Evolutionary conservation across 2,888 invertebrate genomes (phyloP).

Genomic region (Coleophora flavipennella): DNA sequence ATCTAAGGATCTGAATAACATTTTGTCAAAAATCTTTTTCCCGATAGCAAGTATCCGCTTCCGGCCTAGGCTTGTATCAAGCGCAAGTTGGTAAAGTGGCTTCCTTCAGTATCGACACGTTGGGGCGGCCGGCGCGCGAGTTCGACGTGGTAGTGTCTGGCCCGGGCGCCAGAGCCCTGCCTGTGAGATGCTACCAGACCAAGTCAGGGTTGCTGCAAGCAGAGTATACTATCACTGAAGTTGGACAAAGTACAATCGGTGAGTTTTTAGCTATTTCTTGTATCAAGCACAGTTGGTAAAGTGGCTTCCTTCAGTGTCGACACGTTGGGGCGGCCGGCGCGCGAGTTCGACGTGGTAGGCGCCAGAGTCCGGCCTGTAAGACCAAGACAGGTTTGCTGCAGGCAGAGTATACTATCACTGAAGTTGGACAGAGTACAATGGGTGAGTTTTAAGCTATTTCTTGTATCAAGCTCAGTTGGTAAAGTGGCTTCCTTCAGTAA

Average conservation of each 20-base stretch:
- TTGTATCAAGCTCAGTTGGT: constrained; percentile 89
- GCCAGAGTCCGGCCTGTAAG: constrained; percentile 88
- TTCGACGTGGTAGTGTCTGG: constrained; percentile 93
- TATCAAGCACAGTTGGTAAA: constrained; percentile 89
- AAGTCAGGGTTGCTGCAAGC: constrained; percentile 96
- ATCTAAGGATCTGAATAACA: too few species aligned
- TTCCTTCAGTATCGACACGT: constrained; percentile 90
- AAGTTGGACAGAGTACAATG: constrained; percentile 78
- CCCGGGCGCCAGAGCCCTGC: constrained; percentile 84
- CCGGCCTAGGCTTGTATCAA: constrained; percentile 88
- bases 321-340: constrained; percentile 85
- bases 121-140: constrained; percentile 87
- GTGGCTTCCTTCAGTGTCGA: constrained; percentile 91
- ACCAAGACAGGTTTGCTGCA: constrained; percentile 96
- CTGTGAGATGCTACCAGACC: constrained; percentile 95
- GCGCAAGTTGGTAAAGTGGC: constrained; percentile 86
- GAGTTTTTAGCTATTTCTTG: too few species aligned
- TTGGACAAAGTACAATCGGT: constrained; percentile 80
- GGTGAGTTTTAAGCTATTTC: too few species aligned
- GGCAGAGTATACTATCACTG: constrained; percentile 92
- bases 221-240: constrained; percentile 89
- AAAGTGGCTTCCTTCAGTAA: constrained; percentile 90
- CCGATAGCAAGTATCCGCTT: constrained; percentile 73
- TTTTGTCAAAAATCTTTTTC: neutral
- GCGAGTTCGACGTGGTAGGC: constrained; percentile 92